Percentiles rank a stretch among this genome's conserved stretches.
phyloP scores from a whole-genome alignment of 2,797 vertebrate genomes.

The Coccyzus lansbergi region DNA sequence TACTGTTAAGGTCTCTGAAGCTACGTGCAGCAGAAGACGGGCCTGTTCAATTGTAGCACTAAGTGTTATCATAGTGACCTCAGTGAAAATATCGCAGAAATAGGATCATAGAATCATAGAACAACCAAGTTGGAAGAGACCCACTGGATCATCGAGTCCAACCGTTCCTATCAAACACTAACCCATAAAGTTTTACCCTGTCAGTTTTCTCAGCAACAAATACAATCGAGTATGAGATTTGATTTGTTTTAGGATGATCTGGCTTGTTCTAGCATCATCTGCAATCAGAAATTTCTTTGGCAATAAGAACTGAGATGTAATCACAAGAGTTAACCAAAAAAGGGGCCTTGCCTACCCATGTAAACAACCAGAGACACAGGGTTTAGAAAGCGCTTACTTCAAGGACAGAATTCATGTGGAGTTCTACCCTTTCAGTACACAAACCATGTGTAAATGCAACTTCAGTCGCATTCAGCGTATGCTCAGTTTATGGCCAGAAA shows the following conservation, averaged over 20 bases:
- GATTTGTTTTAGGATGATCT: background rate
- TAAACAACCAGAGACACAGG: too few species aligned
- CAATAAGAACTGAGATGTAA: constrained; percentile 1
- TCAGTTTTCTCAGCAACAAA: constrained; percentile 1
- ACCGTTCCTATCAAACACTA: too few species aligned
- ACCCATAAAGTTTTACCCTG: background rate
- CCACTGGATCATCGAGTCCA: too few species aligned
- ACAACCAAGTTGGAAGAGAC: too few species aligned
- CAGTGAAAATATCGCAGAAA: background rate
- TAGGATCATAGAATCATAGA: too few species aligned
- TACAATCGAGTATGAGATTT: background rate
- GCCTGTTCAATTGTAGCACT: background rate
- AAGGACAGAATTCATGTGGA: constrained; percentile 43
- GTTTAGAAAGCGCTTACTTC: constrained; percentile 27
- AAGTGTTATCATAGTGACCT: background rate
- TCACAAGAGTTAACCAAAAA: constrained; percentile 37
- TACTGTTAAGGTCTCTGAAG: background rate
- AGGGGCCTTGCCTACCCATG: constrained; percentile 25
- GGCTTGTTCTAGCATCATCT: background rate
- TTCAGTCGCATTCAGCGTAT: background rate
- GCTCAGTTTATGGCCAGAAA: background rate
- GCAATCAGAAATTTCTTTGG: constrained; percentile 58
- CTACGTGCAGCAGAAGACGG: background rate
- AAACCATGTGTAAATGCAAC: background rate
- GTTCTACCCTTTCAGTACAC: background rate